Evolutionary conservation across 2,113 vertebrate genomes (phyloP).

Genomic region (Vombatus ursinus): DNA sequence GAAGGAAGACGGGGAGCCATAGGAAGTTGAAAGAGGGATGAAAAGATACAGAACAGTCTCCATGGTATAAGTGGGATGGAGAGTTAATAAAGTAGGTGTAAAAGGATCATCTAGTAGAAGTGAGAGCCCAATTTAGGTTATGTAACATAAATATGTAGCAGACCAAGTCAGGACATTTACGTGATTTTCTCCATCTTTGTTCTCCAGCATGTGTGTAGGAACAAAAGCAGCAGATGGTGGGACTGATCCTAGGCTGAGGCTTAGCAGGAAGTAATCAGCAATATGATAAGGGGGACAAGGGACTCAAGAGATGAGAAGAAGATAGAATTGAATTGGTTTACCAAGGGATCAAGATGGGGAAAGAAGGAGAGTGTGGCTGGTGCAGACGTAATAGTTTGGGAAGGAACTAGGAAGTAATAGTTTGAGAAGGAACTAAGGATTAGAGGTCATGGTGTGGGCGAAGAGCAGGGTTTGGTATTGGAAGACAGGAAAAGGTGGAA

Average conservation of each 20-base stretch:
- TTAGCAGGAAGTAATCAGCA: not conserved
- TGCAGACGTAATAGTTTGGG: not conserved
- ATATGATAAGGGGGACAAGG: not conserved
- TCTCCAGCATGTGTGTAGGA: not conserved
- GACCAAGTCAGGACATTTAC: not conserved
- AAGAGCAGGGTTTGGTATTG: not conserved
- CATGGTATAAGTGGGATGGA: not conserved
- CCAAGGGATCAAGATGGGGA: no score
- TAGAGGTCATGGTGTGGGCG: not conserved
- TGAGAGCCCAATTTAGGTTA: not conserved
- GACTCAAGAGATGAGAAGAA: not conserved
- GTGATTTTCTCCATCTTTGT: not conserved
- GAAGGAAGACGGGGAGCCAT: not conserved
- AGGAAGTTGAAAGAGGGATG: not conserved
- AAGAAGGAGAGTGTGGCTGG: not conserved
- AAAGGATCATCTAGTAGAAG: not conserved
- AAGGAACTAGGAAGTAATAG: not conserved
- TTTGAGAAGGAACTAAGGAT: not conserved
- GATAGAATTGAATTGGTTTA: not conserved
- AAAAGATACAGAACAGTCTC: not conserved
- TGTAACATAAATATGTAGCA: not conserved
- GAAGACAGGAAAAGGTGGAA: not conserved
- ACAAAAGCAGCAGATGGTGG: not conserved
- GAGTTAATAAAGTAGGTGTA: not conserved
- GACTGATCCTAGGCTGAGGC: not conserved